Evolutionary conservation across 1,140 invertebrate species (phyloP).

Genomic region (Trypoxylus dichotomus): DNA sequence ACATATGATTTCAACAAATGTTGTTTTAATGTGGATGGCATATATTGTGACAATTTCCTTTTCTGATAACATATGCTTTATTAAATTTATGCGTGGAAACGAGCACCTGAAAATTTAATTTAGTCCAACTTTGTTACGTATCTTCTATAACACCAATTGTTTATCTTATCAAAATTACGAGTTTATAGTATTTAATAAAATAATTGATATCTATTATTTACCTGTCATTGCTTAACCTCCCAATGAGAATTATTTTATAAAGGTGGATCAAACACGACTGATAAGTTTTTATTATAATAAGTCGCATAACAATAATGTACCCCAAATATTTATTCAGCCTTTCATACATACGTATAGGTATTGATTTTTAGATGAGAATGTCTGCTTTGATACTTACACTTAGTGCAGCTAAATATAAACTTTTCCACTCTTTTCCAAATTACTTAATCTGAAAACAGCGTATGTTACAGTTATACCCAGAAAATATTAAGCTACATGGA

Average conservation of each 20-base stretch:
- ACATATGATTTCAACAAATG: neutral
- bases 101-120: conserved; percentile 16
- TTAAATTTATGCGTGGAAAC: conserved; percentile 9
- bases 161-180: conserved; percentile 16
- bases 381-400: neutral
- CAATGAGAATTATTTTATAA: conserved; percentile 21
- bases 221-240: conserved; percentile 10
- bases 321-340: conserved; percentile 17
- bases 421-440: too few species aligned
- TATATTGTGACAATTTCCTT: neutral
- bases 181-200: conserved; percentile 26
- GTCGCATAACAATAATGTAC: neutral
- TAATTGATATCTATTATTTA: conserved; percentile 25
- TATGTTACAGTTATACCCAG: too few species aligned
- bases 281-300: conserved; percentile 21
- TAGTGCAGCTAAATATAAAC: too few species aligned
- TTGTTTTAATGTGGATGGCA: neutral
- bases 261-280: conserved; percentile 9
- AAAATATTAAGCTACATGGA: too few species aligned
- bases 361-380: neutral
- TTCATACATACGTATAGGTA: neutral
- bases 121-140: neutral
- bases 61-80: conserved; percentile 17
- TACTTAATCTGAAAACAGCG: too few species aligned
- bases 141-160: conserved; percentile 1